These are phyloP conservation scores for Orgyia antiqua DNA, from an alignment of 2,888 invertebrate genomes.

Conservation along the genomic window DNA sequence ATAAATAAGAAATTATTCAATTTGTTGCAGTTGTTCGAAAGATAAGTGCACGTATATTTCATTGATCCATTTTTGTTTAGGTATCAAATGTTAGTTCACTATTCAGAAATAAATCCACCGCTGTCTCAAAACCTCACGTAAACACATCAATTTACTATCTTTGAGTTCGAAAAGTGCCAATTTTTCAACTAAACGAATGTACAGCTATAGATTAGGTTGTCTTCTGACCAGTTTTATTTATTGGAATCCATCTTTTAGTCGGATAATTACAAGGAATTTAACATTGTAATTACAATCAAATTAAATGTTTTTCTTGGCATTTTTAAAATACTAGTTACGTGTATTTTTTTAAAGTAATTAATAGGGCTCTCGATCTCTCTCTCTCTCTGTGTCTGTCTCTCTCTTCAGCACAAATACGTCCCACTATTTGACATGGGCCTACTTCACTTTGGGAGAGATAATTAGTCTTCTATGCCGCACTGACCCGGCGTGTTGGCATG, in stretches of 20 bases:
- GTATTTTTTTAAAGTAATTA: no score
- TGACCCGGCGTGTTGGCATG: no score
- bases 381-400: no score
- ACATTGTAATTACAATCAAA: not conserved
- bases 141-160: conserved; percentile 2
- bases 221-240: not conserved
- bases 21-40: not conserved
- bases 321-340: not conserved
- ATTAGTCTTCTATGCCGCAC: no score
- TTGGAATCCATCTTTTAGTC: not conserved
- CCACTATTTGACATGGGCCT: no score
- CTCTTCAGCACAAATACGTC: no score
- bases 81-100: no score
- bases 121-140: conserved; percentile 5
- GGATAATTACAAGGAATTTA: not conserved
- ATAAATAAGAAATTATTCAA: not conserved
- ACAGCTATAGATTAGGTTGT: conserved; percentile 1
- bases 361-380: not conserved
- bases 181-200: conserved; percentile 9
- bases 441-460: no score
- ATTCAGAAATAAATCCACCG: not conserved
- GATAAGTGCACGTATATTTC: not conserved
- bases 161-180: conserved; percentile 5
- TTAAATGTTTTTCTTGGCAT: not conserved
- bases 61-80: no score